phyloP scores from a whole-genome alignment of 2,797 vertebrate species.

The Anguilla marmorata region DNA sequence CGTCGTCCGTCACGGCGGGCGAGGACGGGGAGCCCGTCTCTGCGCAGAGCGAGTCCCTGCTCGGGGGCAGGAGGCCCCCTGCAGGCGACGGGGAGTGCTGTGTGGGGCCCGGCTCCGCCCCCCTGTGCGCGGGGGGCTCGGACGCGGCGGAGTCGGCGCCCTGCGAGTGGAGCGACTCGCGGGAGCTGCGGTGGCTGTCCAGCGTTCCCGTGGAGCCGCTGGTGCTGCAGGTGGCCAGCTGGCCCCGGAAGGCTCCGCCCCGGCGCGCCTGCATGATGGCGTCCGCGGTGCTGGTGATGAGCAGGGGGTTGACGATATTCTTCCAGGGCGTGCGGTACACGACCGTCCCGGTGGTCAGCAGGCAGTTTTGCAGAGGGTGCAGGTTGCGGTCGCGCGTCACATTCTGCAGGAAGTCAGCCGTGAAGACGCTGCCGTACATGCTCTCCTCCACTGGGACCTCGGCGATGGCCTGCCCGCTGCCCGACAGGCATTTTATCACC shows the following conservation, averaged over 20 bases:
- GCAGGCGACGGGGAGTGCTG: conserved; percentile 13
- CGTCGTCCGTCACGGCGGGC: conserved; percentile 31
- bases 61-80: conserved; percentile 38
- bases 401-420: conserved; percentile 79
- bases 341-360: conserved; percentile 75
- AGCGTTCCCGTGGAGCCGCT: conserved; percentile 72
- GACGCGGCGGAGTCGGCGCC: conserved; percentile 72
- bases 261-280: conserved; percentile 68
- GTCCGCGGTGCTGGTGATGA: conserved; percentile 71
- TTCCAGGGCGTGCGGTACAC: conserved; percentile 80
- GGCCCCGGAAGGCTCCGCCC: conserved; percentile 60
- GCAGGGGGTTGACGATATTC: conserved; percentile 78
- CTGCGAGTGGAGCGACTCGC: conserved; percentile 73
- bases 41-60: neutral
- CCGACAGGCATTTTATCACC: conserved; percentile 81
- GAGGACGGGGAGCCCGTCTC: neutral
- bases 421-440: conserved; percentile 81
- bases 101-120: conserved; percentile 19
- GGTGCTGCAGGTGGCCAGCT: conserved; percentile 67
- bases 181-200: conserved; percentile 73
- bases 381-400: conserved; percentile 72
- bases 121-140: conserved; percentile 58
- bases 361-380: conserved; percentile 77
- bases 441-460: conserved; percentile 78
- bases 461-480: conserved; percentile 73